phyloP scores from a whole-genome alignment of 1,140 invertebrate genomes.

The Aphaenogaster floridana region DNA sequence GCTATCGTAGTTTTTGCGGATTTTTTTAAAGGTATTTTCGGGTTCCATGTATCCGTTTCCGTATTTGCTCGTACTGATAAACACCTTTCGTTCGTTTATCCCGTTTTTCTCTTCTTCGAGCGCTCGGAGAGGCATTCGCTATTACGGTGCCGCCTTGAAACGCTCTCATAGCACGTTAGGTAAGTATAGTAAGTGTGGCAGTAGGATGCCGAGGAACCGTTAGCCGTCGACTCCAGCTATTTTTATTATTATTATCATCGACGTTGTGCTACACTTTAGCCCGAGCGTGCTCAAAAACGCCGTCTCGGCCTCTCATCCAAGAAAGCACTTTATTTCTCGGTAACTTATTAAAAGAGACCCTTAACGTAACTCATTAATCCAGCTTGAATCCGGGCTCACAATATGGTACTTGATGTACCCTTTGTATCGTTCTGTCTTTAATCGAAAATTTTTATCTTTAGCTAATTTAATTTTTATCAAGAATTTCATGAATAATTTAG shows the following conservation, averaged over 20 bases:
- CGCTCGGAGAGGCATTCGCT: neutral
- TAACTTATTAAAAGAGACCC: constrained; percentile 56
- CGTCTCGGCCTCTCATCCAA: neutral
- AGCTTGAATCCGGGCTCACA: neutral
- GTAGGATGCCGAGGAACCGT: constrained; percentile 84
- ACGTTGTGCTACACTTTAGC: constrained; percentile 75
- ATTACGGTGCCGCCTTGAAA: constrained; percentile 48
- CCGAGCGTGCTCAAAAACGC: constrained; percentile 55
- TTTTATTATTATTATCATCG: constrained; percentile 80
- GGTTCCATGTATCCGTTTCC: neutral
- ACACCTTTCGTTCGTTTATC: neutral
- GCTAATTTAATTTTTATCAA: neutral
- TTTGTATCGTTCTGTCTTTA: neutral
- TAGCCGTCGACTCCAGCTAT: constrained; percentile 79
- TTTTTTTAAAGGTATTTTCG: neutral
- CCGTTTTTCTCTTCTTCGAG: neutral
- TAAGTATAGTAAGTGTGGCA: constrained; percentile 82
- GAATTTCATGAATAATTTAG: neutral
- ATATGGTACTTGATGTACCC: neutral
- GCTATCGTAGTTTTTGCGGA: neutral
- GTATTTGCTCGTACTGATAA: neutral
- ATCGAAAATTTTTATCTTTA: neutral
- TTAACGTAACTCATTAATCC: neutral
- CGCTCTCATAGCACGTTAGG: constrained; percentile 60
- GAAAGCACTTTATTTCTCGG: neutral